A percentile compares a stretch with the other conserved stretches of the same genome.
These are phyloP conservation scores for Sminthurinus aureus DNA, from an alignment of 2,888 invertebrate species.

Conservation along the genomic window DNA sequence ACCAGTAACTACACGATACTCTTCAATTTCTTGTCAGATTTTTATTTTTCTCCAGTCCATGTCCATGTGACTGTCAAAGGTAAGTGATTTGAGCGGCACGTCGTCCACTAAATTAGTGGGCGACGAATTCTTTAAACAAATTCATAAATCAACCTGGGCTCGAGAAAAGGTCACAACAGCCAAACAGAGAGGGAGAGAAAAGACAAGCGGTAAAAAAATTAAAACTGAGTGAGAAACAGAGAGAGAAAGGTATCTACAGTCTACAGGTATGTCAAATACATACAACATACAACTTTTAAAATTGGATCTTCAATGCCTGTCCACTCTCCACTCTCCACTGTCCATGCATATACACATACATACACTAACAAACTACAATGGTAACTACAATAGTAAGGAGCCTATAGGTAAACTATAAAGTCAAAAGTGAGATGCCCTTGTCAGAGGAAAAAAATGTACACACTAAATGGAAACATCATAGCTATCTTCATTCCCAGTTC, in stretches of 20 bases:
- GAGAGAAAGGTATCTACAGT: not conserved
- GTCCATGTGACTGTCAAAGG: slow-evolving; percentile 41
- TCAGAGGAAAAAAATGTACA: not conserved
- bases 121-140: slow-evolving; percentile 60
- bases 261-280: too few relatives aligned
- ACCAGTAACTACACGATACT: too few relatives aligned
- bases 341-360: not conserved
- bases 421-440: not conserved
- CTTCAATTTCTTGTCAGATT: too few relatives aligned
- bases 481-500: not conserved
- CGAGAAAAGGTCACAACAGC: slow-evolving; percentile 59
- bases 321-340: not conserved
- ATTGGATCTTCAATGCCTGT: not conserved
- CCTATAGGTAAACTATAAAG: too few relatives aligned
- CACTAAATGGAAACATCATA: not conserved
- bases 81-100: slow-evolving; percentile 58
- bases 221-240: slow-evolving; percentile 15
- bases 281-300: not conserved
- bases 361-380: too few relatives aligned
- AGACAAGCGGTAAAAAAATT: slow-evolving; percentile 19
- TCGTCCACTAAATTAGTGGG: slow-evolving; percentile 59
- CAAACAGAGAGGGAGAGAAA: slow-evolving; percentile 30
- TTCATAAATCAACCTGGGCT: slow-evolving; percentile 59
- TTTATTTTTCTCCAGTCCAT: not conserved
- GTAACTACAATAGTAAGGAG: too few relatives aligned